Evolutionary conservation across 2,888 invertebrate species (phyloP).

Genomic region (Leptopilina syphax): DNA sequence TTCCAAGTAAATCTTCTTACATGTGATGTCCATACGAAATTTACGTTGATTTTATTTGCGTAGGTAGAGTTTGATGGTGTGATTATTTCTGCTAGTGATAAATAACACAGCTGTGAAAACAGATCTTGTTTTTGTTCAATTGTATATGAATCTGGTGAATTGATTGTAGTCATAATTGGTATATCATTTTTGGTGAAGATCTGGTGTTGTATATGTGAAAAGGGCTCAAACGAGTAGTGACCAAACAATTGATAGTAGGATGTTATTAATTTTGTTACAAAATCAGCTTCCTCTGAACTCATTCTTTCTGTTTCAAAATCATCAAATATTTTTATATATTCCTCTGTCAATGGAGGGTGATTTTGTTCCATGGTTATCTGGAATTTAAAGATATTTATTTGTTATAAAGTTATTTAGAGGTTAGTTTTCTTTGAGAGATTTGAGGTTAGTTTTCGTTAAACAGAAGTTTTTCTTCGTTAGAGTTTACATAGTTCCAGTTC

Average conservation of each 20-base stretch:
- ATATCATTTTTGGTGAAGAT: neutral
- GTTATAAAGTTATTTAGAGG: too few species aligned
- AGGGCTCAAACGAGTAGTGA: neutral
- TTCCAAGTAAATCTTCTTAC: too few species aligned
- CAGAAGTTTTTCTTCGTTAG: neutral
- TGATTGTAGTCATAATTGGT: too few species aligned
- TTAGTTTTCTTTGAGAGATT: too few species aligned
- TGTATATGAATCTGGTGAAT: too few species aligned
- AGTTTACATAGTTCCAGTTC: neutral
- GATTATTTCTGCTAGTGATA: too few species aligned
- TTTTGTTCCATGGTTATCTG: neutral
- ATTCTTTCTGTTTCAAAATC: neutral
- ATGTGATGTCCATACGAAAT: too few species aligned
- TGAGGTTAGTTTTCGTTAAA: too few species aligned
- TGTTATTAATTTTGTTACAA: neutral
- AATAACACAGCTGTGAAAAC: too few species aligned
- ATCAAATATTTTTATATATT: neutral
- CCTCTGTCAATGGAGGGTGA: neutral
- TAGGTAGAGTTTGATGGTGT: too few species aligned
- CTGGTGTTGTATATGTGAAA: neutral
- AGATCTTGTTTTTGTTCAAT: too few species aligned
- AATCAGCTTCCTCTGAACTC: neutral
- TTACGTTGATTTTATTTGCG: too few species aligned
- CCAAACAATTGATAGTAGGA: neutral
- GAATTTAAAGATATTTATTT: neutral